Conservation (phyloP, 1,140 invertebrate species). For the Zaprionus camerounensis region DNA sequence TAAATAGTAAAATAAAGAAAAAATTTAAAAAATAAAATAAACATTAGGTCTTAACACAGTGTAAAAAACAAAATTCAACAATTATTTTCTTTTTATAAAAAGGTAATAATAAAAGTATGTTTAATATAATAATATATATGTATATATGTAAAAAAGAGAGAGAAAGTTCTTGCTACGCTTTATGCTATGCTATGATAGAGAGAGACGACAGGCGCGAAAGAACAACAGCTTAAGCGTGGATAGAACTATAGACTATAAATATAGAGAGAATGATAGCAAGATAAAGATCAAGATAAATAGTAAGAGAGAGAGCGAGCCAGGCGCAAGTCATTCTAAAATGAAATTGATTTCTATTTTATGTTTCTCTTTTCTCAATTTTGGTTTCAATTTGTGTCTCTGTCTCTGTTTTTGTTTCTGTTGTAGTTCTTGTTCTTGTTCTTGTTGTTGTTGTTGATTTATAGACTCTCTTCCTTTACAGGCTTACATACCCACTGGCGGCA, state of each 20-base stretch:
- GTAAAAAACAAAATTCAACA: constrained; percentile 80
- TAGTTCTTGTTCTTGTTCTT: constrained; percentile 6
- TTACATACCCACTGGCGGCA: constrained; percentile 94
- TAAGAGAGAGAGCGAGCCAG: constrained; percentile 43
- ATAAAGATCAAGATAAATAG: constrained; percentile 9
- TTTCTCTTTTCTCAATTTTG: constrained; percentile 21
- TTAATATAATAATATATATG: constrained; percentile 25
- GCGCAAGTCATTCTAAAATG: constrained; percentile 71
- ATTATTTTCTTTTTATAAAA: constrained; percentile 65
- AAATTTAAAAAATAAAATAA: constrained; percentile 62
- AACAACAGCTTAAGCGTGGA: constrained; percentile 16
- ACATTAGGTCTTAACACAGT: constrained; percentile 41
- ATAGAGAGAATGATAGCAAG: background rate
- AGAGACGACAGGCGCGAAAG: constrained; percentile 7
- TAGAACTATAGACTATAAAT: constrained; percentile 7
- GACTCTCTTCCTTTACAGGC: constrained; percentile 44
- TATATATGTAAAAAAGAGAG: background rate
- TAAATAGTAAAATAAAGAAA: constrained; percentile 53
- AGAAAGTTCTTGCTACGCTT: constrained; percentile 40
- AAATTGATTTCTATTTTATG: constrained; percentile 15
- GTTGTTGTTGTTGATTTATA: constrained; percentile 2
- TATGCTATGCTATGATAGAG: constrained; percentile 41
- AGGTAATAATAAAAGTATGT: constrained; percentile 69
- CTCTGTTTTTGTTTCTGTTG: background rate
- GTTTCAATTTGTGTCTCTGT: constrained; percentile 16